Conservation (phyloP, 2,797 vertebrate genomes). For the Nannoperca australis region DNA sequence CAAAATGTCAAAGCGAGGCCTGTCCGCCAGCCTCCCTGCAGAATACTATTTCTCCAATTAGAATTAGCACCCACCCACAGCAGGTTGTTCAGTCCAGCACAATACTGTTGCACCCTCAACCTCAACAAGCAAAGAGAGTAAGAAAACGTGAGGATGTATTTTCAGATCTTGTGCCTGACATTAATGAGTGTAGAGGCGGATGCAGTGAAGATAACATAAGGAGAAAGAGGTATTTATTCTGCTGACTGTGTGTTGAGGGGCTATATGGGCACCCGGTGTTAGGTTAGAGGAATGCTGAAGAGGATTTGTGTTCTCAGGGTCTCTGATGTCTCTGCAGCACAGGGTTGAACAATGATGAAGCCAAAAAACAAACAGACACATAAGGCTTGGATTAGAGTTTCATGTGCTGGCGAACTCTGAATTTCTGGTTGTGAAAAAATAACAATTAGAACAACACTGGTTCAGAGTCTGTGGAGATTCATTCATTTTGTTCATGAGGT, state of each 20-base stretch:
- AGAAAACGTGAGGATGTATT: slow-evolving; percentile 22
- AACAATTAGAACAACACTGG: slow-evolving; percentile 1
- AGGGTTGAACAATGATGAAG: not conserved
- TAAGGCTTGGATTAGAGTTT: not conserved
- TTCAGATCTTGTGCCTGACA: slow-evolving; percentile 44
- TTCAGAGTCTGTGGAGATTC: slow-evolving; percentile 10
- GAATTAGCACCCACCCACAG: slow-evolving; percentile 63
- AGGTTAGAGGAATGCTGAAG: slow-evolving; percentile 23
- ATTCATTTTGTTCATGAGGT: not conserved
- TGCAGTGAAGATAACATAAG: slow-evolving; percentile 20
- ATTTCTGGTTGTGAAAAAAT: not conserved
- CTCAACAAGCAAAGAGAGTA: slow-evolving; percentile 33
- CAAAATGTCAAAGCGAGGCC: slow-evolving; percentile 77
- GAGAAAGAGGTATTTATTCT: slow-evolving; percentile 17
- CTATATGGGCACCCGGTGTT: not conserved
- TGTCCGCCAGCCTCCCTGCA: slow-evolving; percentile 45
- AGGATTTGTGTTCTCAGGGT: slow-evolving; percentile 17
- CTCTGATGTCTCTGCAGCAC: slow-evolving; percentile 22
- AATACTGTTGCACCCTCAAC: slow-evolving; percentile 43
- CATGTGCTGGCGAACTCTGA: not conserved
- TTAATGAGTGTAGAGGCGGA: slow-evolving; percentile 47
- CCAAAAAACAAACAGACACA: slow-evolving; percentile 18
- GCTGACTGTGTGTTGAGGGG: not conserved
- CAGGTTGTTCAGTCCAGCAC: slow-evolving; percentile 32
- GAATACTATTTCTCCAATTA: slow-evolving; percentile 72